Base-by-base conservation (phyloP, 2,888 invertebrate genomes). In the Chymomyza caudatula region DNA sequence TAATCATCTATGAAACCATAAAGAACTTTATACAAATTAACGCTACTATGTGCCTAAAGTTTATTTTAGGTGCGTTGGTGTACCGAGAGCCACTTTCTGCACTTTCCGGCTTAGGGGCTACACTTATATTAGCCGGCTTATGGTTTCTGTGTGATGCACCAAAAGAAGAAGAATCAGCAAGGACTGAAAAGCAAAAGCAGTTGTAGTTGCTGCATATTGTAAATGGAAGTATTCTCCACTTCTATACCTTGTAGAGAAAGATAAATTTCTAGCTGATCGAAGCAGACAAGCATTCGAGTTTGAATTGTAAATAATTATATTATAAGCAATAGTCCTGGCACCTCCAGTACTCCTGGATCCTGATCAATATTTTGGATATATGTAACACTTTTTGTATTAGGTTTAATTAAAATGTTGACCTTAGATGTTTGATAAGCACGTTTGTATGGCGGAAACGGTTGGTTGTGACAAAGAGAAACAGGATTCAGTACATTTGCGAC, bases 41-140 rank as follows among this genome's bases (percentile, higher is more conserved):
- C 47, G 4, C 23, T 5, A 23, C 37, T n/a, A n/a, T 19, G 2
- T 51, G 51, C 86, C 77, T 76, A 78, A 90, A 96, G 96, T 96
- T 95, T 51, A 65, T 95, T 43, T 91, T 94, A 62, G 96, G 96
- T 3, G 91, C 92, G 60, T 66, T 93, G 5, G 77, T 96, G 49
- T 96, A 96, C 89, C 92, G 92, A 19, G 96, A 96, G 89, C 91
- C 92, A 0, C 92, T 95, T 0, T 93, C 95, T 0, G 56, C 93
- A 4, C 87, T 92, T 42, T 96, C 96, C 94, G 94, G 95, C 93
- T 77, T 92, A 8, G 96, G 96, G 0, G 93, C 94, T 4, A 86
- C 92, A 17, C 90, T 95, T 13, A 94, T 96, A 64, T 88, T 96
- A 5, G 80, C 92, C 43, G 96, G 96, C 5, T 90, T 96, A 22